Conservation (phyloP, 2,888 invertebrate species). For the Agonopterix arenella region DNA sequence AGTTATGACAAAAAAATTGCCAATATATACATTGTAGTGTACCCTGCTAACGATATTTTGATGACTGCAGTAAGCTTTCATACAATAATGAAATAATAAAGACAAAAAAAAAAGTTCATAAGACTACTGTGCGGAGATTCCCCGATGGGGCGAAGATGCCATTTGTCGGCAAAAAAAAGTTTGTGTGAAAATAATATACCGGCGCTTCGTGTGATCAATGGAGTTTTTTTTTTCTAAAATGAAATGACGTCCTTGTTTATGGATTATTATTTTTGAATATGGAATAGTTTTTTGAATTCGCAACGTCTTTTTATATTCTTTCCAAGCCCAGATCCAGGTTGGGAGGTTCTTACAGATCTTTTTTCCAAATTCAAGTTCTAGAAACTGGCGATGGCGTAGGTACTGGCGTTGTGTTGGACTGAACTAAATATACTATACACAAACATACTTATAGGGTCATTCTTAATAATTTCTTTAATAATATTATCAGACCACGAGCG, state of each 20-base stretch:
- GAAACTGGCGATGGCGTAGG: no score
- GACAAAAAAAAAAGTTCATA: conserved; percentile 32
- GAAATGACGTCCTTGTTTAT: no score
- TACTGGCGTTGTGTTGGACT: no score
- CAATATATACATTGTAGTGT: conserved; percentile 52
- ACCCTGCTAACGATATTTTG: conserved; percentile 66
- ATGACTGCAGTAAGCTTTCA: conserved; percentile 48
- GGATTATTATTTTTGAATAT: no score
- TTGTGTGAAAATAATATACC: conserved; percentile 14
- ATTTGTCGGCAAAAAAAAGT: conserved; percentile 21
- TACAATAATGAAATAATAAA: conserved; percentile 62
- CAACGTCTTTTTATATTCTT: no score
- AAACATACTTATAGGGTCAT: no score
- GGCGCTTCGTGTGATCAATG: conserved; percentile 6
- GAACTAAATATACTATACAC: no score
- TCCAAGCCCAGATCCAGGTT: no score
- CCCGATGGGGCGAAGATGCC: conserved; percentile 20
- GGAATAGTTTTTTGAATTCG: neutral
- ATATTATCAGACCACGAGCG: no score
- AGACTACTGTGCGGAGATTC: conserved; percentile 32
- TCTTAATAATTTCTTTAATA: no score
- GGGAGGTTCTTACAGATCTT: no score
- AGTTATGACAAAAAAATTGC: conserved; percentile 64
- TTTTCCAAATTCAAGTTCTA: no score
- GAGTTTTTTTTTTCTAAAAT: neutral